Evolutionary conservation across 2,113 vertebrate species (phyloP), one percentile per base, ranked within the genome.

Genomic region (Sander vitreus): DNA sequence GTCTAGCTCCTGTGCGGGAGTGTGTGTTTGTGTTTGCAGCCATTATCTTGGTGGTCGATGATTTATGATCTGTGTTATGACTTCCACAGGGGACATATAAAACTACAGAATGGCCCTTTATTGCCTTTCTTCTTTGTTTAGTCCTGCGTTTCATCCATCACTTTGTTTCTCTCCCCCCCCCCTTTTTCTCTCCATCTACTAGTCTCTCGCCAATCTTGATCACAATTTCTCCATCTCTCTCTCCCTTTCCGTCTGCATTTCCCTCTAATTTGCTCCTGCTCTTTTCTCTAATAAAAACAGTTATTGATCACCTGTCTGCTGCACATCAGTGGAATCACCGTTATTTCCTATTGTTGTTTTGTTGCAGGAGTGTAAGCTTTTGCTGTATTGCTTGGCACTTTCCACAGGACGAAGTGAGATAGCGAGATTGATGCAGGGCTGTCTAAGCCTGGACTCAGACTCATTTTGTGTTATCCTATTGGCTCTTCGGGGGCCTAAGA

Each of bases 101-200:
- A 94, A 93, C 86, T 87, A 93, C 89, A 90, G 89, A 93, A 91
- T 84, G 73, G 72, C 54, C 89, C 88, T 92, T 94, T 92, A 94
- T 94, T 92, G 90, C 82, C 76, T 92, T 90, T 88, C 84, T 78
- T 91, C 89, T 94, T 91, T 90, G 88, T 91, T 83, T 91, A 87
- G 80, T 63, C 65, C 69, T 25, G 13, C 4, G 66, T 88, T 90
- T 82, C 84, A 93, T 94, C 90, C 84, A 90, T 92, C 93, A 91
- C 78, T 75, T 48, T 8, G n/a, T 73, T 51, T 84, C 87, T 63
- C 78, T 83, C 23, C 51, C 65, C 6, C 19, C 70, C 57, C 57
- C 33, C 50, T 57, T 15, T 80, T 65, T 81, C 6, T 62, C 16
- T 59, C 45, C 50, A 5, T 73, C 64, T 23, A 39, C 14, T 47